These are phyloP conservation scores for Aphelenchoides besseyi DNA, from an alignment of 1,140 invertebrate genomes.

Conservation along the genomic window DNA sequence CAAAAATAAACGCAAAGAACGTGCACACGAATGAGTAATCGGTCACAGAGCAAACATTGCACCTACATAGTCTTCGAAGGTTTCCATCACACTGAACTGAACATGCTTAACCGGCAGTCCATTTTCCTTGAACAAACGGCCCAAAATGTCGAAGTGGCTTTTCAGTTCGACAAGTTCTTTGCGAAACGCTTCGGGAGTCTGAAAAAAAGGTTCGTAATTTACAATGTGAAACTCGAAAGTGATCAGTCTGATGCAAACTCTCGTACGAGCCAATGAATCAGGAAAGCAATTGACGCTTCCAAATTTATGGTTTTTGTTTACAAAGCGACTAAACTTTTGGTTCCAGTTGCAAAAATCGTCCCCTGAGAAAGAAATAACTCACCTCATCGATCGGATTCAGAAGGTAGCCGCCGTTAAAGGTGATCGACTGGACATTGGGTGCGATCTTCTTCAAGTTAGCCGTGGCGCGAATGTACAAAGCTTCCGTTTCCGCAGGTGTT, in stretches of 20 bases:
- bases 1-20: too few species aligned
- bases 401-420: not conserved
- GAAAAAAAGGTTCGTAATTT: too few species aligned
- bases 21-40: too few species aligned
- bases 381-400: not conserved
- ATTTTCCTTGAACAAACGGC: not conserved
- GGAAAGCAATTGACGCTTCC: too few species aligned
- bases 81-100: not conserved
- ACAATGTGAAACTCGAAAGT: too few species aligned
- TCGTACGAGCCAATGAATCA: too few species aligned
- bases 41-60: too few species aligned
- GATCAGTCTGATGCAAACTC: too few species aligned
- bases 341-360: too few species aligned
- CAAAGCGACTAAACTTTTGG: too few species aligned
- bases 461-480: not conserved
- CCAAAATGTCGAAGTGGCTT: not conserved
- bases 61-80: not conserved
- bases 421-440: not conserved
- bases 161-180: not conserved
- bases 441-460: not conserved
- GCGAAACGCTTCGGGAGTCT: not conserved
- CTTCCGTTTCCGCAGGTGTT: not conserved
- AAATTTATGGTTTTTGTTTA: too few species aligned
- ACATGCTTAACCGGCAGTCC: not conserved
- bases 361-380: conserved; percentile 2